These are phyloP conservation scores for Euplagia quadripunctaria DNA, from an alignment of 2,888 invertebrate species.

Conservation along the genomic window DNA sequence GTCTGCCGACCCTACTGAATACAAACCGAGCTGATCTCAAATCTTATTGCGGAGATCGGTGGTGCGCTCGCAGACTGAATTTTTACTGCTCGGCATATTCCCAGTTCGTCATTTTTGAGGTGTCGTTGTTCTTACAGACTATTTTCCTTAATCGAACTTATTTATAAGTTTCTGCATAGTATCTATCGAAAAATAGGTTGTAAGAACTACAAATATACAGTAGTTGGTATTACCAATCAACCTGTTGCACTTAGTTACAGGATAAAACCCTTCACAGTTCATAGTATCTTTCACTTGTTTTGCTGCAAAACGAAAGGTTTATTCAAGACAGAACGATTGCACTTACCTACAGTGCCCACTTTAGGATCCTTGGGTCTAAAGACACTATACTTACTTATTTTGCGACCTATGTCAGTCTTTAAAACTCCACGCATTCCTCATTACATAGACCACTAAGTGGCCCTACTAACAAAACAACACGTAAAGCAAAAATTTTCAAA, in stretches of 20 bases:
- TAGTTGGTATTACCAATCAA: too few relatives aligned
- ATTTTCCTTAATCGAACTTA: neutral
- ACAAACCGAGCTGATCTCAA: conserved; percentile 47
- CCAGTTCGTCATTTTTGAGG: conserved; percentile 9
- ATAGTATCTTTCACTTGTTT: neutral
- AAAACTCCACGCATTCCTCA: too few relatives aligned
- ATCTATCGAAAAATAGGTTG: neutral
- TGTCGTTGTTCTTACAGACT: neutral
- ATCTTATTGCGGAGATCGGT: conserved; percentile 36
- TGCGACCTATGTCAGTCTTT: neutral
- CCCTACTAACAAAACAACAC: too few relatives aligned
- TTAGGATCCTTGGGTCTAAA: neutral
- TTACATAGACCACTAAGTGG: too few relatives aligned
- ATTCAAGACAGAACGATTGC: neutral
- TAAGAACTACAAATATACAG: too few relatives aligned
- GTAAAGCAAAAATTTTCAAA: too few relatives aligned
- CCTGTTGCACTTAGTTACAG: too few relatives aligned
- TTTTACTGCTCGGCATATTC: conserved; percentile 29
- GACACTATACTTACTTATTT: neutral
- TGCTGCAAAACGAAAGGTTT: too few relatives aligned
- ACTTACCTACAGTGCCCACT: neutral
- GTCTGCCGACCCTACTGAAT: conserved; percentile 39
- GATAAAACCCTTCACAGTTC: neutral
- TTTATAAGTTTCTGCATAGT: neutral
- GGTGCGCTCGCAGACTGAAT: conserved; percentile 29